Percentiles rank a stretch among this genome's conserved stretches.
Evolutionary conservation across 2,888 invertebrate species (phyloP).

Genomic region (Leptura quadrifasciata): DNA sequence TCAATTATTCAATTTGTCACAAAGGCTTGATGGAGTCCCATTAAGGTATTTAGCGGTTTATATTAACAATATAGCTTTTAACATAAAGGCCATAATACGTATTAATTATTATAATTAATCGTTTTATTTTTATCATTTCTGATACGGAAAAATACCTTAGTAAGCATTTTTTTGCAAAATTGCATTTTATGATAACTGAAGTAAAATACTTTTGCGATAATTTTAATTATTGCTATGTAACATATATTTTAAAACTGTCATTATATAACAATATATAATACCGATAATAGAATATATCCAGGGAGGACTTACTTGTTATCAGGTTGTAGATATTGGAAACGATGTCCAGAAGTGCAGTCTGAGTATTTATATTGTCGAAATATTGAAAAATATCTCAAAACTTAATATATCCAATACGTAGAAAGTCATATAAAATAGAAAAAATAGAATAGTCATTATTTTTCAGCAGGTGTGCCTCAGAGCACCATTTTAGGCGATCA

Average conservation of each 20-base stretch:
- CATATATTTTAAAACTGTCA: background rate
- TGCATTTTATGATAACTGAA: background rate
- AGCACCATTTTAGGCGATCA: no score
- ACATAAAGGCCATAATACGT: background rate
- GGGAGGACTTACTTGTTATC: no score
- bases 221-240: background rate
- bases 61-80: conserved; percentile 7
- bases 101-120: conserved; percentile 10
- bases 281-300: no score
- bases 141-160: background rate
- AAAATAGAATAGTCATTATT: no score
- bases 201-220: conserved; percentile 15
- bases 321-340: no score
- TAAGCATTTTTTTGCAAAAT: background rate
- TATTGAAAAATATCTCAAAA: no score
- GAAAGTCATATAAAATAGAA: no score
- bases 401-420: no score
- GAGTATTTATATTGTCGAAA: no score
- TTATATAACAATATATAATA: background rate
- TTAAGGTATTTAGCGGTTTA: conserved; percentile 19
- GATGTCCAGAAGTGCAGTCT: no score
- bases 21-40: background rate
- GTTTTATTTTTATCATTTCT: conserved; percentile 8
- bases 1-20: conserved; percentile 20
- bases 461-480: no score